Evolutionary conservation across 2,797 vertebrate genomes (phyloP).

Genomic region (Paramormyrops hopkinsi): DNA sequence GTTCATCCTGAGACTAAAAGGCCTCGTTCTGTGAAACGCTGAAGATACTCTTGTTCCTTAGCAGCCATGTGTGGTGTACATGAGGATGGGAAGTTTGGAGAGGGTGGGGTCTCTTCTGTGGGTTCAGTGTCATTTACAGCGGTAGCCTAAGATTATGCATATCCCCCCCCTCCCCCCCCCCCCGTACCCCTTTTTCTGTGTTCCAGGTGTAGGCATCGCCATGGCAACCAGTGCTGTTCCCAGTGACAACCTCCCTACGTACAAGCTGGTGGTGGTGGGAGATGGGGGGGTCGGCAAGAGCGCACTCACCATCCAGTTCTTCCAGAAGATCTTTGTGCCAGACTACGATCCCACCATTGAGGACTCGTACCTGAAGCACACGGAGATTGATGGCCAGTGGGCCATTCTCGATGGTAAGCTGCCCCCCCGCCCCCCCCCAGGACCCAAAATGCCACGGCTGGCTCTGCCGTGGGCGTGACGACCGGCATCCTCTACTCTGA

Average conservation of each 20-base stretch:
- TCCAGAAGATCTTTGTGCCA: conserved; percentile 99
- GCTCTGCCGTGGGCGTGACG: not conserved
- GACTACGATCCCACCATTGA: conserved; percentile 99
- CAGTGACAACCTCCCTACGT: conserved; percentile 94
- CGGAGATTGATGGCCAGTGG: conserved; percentile 96
- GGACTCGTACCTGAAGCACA: conserved; percentile 97
- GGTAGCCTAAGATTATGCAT: conserved; percentile 28
- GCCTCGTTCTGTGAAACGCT: not conserved
- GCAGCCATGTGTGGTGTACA: not conserved
- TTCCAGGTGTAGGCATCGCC: conserved; percentile 45
- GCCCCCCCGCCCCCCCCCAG: not conserved
- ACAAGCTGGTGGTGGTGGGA: conserved; percentile 97
- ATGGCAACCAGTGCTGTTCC: conserved; percentile 96
- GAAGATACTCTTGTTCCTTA: not conserved
- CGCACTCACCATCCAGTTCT: conserved; percentile 97
- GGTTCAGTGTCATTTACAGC: not conserved
- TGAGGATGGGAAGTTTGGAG: not conserved
- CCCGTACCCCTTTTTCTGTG: conserved; percentile 4
- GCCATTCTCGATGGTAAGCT: conserved; percentile 90
- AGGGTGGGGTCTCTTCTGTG: not conserved
- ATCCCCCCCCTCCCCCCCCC: not conserved
- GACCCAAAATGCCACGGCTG: not conserved
- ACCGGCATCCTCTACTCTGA: not conserved
- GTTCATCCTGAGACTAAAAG: not conserved
- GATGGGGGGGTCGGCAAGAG: conserved; percentile 96